phyloP scores from a whole-genome alignment of 1,140 invertebrate species.

The Akabosia matsudoensis region DNA sequence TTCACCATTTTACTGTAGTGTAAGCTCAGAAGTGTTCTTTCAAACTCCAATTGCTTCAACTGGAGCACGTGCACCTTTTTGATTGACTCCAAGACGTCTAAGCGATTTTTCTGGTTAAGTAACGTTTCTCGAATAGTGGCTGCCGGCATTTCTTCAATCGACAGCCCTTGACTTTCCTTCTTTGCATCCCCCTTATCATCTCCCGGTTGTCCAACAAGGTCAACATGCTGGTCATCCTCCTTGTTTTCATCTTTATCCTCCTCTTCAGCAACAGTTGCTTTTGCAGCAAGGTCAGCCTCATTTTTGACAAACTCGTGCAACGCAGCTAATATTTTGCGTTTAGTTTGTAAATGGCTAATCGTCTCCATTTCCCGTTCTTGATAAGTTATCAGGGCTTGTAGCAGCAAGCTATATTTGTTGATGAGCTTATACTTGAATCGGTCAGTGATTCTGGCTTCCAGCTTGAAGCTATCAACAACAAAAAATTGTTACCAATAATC shows the following conservation, averaged over 20 bases:
- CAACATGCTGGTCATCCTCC: background rate
- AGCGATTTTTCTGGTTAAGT: slow-evolving; percentile 38
- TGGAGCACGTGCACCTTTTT: slow-evolving; percentile 40
- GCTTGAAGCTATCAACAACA: background rate
- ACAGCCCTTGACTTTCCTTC: slow-evolving; percentile 22
- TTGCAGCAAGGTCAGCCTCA: slow-evolving; percentile 14
- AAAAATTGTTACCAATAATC: background rate
- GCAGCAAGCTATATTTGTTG: slow-evolving; percentile 40
- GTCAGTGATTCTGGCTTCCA: slow-evolving; percentile 36
- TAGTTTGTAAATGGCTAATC: slow-evolving; percentile 33
- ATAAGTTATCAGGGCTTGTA: slow-evolving; percentile 43
- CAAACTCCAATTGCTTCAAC: slow-evolving; percentile 44
- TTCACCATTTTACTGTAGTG: slow-evolving; percentile 42
- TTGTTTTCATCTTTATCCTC: slow-evolving; percentile 29
- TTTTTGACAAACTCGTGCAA: slow-evolving; percentile 35
- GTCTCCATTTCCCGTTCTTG: slow-evolving; percentile 44
- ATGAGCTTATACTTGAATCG: slow-evolving; percentile 28
- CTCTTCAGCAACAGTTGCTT: slow-evolving; percentile 8
- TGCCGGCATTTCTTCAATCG: slow-evolving; percentile 42
- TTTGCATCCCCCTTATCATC: background rate
- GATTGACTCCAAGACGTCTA: slow-evolving; percentile 41
- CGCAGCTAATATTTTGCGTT: slow-evolving; percentile 35
- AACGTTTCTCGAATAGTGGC: slow-evolving; percentile 39
- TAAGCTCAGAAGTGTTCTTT: slow-evolving; percentile 39
- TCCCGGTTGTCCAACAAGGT: background rate